A percentile compares a stretch with the other conserved stretches of the same genome.
These are phyloP conservation scores for Capricornis sumatraensis DNA, from an alignment of 2,113 vertebrate genomes.

Conservation along the genomic window DNA sequence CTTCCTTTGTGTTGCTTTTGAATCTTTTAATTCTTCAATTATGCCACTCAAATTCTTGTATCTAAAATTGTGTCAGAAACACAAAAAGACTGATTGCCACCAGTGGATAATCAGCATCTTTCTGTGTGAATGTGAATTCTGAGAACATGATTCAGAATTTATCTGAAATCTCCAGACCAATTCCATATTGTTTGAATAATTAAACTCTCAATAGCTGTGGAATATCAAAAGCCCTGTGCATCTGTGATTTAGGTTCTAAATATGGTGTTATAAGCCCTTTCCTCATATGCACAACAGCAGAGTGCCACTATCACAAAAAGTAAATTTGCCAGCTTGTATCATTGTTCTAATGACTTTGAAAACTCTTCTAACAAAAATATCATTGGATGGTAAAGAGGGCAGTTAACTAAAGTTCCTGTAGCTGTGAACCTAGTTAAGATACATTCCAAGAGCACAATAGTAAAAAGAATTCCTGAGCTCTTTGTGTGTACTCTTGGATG, in stretches of 20 bases:
- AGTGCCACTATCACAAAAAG: neutral
- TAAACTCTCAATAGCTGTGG: slow-evolving; percentile 33
- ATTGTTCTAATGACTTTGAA: slow-evolving; percentile 43
- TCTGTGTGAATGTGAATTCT: slow-evolving; percentile 40
- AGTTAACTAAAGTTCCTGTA: neutral
- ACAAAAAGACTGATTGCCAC: slow-evolving; percentile 65
- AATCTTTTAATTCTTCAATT: slow-evolving; percentile 49
- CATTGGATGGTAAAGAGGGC: neutral
- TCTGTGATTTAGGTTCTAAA: slow-evolving; percentile 18
- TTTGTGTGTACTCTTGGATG: neutral
- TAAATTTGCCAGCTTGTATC: neutral
- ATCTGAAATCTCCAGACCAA: slow-evolving; percentile 12
- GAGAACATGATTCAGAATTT: slow-evolving; percentile 16
- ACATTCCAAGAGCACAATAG: neutral
- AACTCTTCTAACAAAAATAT: neutral
- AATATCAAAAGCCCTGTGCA: slow-evolving; percentile 2
- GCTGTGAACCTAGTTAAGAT: neutral
- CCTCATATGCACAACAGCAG: neutral
- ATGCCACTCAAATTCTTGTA: slow-evolving; percentile 24
- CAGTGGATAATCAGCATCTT: slow-evolving; percentile 42
- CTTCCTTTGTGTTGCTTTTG: slow-evolving; percentile 39
- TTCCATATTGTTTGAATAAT: slow-evolving; percentile 30
- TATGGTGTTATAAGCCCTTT: neutral
- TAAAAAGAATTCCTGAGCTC: neutral
- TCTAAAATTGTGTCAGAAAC: slow-evolving; percentile 57